Percentiles rank a stretch among this genome's conserved stretches.
Evolutionary conservation across 2,888 invertebrate species (phyloP).

Genomic region (Agapostemon virescens): DNA sequence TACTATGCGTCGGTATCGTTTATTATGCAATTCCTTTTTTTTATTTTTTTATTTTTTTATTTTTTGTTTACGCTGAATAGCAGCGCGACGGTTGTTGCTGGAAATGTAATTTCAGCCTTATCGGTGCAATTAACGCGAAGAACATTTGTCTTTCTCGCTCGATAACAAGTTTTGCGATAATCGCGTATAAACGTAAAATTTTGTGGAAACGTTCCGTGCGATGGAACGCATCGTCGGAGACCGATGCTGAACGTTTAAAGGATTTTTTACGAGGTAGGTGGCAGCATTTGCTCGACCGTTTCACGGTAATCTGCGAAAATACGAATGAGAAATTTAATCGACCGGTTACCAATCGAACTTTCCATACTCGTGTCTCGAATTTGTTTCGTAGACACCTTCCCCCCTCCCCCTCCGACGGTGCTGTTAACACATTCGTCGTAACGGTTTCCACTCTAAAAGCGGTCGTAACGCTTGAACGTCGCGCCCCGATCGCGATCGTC

Average conservation of each 20-base stretch:
- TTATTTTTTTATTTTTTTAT: no score
- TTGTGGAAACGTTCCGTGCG: not conserved
- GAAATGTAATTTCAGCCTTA: not conserved
- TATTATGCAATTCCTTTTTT: not conserved
- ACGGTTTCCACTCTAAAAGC: not conserved
- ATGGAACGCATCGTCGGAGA: not conserved
- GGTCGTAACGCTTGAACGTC: not conserved
- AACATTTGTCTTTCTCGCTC: no score
- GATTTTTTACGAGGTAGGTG: slow-evolving; percentile 23
- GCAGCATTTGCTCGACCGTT: slow-evolving; percentile 38
- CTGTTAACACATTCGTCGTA: no score
- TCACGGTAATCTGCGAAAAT: not conserved
- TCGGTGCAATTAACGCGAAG: not conserved
- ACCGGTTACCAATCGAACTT: not conserved
- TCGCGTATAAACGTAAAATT: not conserved
- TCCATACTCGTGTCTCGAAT: not conserved
- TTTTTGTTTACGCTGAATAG: not conserved
- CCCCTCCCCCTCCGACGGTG: no score
- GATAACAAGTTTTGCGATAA: not conserved
- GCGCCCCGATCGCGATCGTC: not conserved
- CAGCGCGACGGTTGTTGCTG: not conserved
- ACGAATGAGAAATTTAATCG: not conserved
- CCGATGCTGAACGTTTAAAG: not conserved
- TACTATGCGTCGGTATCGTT: not conserved
- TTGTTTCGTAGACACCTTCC: no score